Conservation (phyloP, 2,888 invertebrate genomes). For the Hedychridium roseum region DNA sequence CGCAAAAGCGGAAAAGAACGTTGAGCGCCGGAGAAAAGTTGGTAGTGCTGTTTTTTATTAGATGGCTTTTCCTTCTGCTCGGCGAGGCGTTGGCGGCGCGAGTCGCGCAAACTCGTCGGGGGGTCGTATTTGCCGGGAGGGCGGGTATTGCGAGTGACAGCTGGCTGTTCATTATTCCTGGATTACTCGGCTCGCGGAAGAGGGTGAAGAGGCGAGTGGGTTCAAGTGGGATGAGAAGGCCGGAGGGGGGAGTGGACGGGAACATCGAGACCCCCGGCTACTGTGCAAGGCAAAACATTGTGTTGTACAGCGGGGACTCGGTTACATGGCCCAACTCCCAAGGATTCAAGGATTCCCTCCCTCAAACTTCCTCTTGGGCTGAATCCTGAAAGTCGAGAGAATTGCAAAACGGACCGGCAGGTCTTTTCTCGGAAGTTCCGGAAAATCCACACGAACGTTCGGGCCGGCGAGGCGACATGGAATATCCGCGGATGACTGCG, state of each 20-base stretch:
- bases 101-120: constrained; percentile 45
- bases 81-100: constrained; percentile 32
- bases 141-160: constrained; percentile 57
- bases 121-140: constrained; percentile 45
- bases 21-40: not conserved
- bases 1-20: not conserved
- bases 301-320: too few relatives aligned
- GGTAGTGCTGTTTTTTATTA: constrained; percentile 3
- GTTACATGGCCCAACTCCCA: too few relatives aligned
- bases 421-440: too few relatives aligned
- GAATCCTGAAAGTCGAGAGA: too few relatives aligned
- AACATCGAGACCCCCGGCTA: constrained; percentile 28
- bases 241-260: constrained; percentile 16
- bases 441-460: too few relatives aligned
- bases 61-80: constrained; percentile 11
- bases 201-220: constrained; percentile 28
- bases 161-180: constrained; percentile 61
- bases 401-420: too few relatives aligned
- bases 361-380: too few relatives aligned
- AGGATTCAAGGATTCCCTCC: too few relatives aligned
- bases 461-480: too few relatives aligned
- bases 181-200: constrained; percentile 50
- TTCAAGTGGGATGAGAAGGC: constrained; percentile 13
- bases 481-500: too few relatives aligned
- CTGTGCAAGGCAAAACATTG: constrained; percentile 26